Evolutionary conservation across 2,113 vertebrate genomes (phyloP), one percentile per base, ranked within the genome.

Genomic region (Verasper variegatus): DNA sequence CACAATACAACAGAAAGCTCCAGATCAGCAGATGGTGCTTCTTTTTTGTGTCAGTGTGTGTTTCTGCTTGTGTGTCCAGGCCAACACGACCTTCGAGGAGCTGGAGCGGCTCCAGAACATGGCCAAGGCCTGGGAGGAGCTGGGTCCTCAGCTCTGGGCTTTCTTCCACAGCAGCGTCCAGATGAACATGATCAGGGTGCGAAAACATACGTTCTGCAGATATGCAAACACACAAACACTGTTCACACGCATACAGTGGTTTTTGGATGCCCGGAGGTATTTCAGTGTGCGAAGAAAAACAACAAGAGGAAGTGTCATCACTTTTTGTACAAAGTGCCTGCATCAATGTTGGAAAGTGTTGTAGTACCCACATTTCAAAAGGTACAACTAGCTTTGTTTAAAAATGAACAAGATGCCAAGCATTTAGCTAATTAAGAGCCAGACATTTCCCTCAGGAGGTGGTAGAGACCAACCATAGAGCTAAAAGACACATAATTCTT

Each of bases 11-110:
- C 3, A 61, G 3, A 62, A n/a, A 42, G 1, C 37, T 55, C 18
- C 27, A 45, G 49, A 17, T 15, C 2, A 8, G 2, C 0, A 12
- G 8, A 13, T 24, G n/a, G 2, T 42, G 13, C 11, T 18, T 76
- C 10, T 80, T 54, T 65, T 31, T 24, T n/a, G 5, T 31, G 27
- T 31, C 4, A 54, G 23, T 51, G 18, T 54, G 42, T 76, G 37
- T 75, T 21, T 84, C 10, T 71, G 9, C 68, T 47, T 80, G 31
- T 79, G 73, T 82, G 70, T 83, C 64, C 82, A 99, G 98, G 97
- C 98, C 74, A 99, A 99, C 87, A 95, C 92, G 10, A 99, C 97
- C 1, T 99, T 99, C 76, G 96, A 98, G 82, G 95, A 99, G 85
- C 92, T 99, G 58, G 96, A 96, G 47, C 93, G 96, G 14, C 62